phyloP scores from a whole-genome alignment of 2,888 invertebrate species.

The Tenthredo notha region DNA sequence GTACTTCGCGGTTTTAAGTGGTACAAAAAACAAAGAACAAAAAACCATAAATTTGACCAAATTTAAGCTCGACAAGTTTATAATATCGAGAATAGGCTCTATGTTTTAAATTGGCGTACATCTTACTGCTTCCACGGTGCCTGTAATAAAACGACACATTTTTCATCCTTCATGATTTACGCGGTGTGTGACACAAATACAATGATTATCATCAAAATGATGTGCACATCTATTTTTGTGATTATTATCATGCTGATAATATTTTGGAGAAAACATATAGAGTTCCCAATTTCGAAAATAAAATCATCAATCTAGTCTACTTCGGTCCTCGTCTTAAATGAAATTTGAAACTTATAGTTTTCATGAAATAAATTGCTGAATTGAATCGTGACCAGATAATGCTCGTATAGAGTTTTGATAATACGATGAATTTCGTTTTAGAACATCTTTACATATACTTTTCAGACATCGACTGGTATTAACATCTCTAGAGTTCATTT shows the following conservation, averaged over 20 bases:
- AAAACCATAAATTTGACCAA: background rate
- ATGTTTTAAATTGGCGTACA: constrained; percentile 19
- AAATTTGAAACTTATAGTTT: background rate
- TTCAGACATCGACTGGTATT: too few species aligned
- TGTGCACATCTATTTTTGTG: background rate
- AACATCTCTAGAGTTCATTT: background rate
- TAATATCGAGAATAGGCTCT: constrained; percentile 25
- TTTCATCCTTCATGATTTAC: constrained; percentile 21
- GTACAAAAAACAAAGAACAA: background rate
- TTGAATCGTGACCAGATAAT: too few species aligned
- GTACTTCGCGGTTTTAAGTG: background rate
- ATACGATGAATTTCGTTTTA: too few species aligned
- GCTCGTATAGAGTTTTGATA: too few species aligned
- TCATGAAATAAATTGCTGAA: background rate
- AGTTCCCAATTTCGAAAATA: background rate
- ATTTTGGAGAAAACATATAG: background rate
- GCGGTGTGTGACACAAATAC: background rate
- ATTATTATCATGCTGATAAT: background rate
- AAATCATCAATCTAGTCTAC: background rate
- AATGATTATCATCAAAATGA: background rate
- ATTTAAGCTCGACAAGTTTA: background rate
- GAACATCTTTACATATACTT: too few species aligned
- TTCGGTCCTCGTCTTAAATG: background rate
- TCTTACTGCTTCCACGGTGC: constrained; percentile 45
- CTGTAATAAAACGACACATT: constrained; percentile 43